Base-by-base conservation (phyloP, 2,888 invertebrate species). In the Acronicta leporina region DNA sequence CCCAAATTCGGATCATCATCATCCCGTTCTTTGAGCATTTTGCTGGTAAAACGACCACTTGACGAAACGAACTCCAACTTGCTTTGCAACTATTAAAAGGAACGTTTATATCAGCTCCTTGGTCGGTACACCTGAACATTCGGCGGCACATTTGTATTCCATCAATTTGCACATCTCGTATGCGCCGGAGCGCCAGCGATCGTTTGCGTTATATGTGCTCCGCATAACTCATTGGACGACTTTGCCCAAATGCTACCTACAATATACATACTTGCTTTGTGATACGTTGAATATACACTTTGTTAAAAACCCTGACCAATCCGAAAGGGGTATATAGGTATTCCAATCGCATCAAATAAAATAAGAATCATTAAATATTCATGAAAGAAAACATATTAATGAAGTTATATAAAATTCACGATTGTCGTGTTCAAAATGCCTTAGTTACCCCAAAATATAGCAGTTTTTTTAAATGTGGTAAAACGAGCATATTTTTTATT, bases 151-250 rank as follows among this genome's bases (percentile, higher is more conserved):
- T 91, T 89, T 87, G 87, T 89, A 90, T 91, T 88, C 87, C 86
- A 87, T 90, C 88, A 89, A 89, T 91, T 91, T 86, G 82, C 86
- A 82, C 85, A 90, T 92, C 84, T 85, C 84, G 90, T 90, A 91
- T 92, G 91, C 90, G 87, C 80, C 79, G 75, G 77, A 76, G 87
- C 84, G 79, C 58, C 68, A 71, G 83, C 82, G 87, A 92, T 89
- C 90, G 88, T 86, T 89, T 87, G 85, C 84, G 78, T 77, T 82
- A 77, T 79, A 86, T 92, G 91, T 91, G 91, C 85, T 75, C 77
- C 63, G 91, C 87, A 92, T 92, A 89, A 85, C 86, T 87, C 88
- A 89, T 84, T 80, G 82, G 77, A 79, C 64, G 65, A 66, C 65
- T 68, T 61, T 61, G 44, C 63, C 61, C 68, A 62, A 75, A 77